phyloP scores from a whole-genome alignment of 2,888 invertebrate species.

The Tricholauxania praeusta region DNA sequence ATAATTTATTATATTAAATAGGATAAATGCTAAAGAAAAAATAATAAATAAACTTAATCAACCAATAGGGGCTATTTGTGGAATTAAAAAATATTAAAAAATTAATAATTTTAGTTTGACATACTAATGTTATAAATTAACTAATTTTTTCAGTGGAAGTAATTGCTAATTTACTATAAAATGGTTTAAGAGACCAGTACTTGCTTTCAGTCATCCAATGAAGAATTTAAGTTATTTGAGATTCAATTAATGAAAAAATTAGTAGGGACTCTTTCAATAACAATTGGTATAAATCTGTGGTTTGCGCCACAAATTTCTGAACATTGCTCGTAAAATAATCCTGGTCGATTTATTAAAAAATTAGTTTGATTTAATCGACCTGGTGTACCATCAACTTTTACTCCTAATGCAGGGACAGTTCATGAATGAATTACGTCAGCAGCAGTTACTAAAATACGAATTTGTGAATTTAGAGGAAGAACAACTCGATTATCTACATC shows the following conservation, averaged over 20 bases:
- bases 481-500: constrained; percentile 75
- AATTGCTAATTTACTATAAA: constrained; percentile 74
- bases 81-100: constrained; percentile 74
- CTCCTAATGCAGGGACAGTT: constrained; percentile 73
- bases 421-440: constrained; percentile 78
- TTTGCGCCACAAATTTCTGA: constrained; percentile 86
- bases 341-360: constrained; percentile 74
- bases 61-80: constrained; percentile 76
- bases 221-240: constrained; percentile 65
- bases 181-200: constrained; percentile 79
- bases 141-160: constrained; percentile 74
- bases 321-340: constrained; percentile 81
- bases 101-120: constrained; percentile 77
- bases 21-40: constrained; percentile 67
- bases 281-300: constrained; percentile 85
- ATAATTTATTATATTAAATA: constrained; percentile 71
- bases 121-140: constrained; percentile 74
- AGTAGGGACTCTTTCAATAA: constrained; percentile 72
- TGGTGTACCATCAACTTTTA: constrained; percentile 76
- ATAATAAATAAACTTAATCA: constrained; percentile 68
- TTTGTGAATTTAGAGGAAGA: constrained; percentile 73
- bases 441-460: constrained; percentile 74
- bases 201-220: constrained; percentile 79
- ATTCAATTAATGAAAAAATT: constrained; percentile 74
- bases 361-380: constrained; percentile 76